These are phyloP conservation scores for Sitophilus oryzae DNA, from an alignment of 1,140 invertebrate species.

Conservation along the genomic window DNA sequence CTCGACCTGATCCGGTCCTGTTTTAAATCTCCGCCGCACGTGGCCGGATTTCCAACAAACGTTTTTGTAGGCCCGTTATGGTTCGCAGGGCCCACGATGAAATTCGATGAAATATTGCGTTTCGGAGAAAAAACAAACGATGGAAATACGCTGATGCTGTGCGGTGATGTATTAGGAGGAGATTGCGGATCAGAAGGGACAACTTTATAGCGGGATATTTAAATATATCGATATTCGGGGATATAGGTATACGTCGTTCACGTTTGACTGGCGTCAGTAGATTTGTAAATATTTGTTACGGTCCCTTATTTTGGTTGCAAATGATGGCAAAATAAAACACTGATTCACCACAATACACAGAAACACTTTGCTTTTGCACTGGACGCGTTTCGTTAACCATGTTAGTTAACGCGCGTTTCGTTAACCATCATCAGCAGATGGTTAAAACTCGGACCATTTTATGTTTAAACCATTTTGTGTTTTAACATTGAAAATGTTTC, in stretches of 20 bases:
- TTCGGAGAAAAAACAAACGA: constrained; percentile 14
- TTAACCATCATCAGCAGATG: too few relatives aligned
- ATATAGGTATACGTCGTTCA: neutral
- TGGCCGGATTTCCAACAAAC: constrained; percentile 3
- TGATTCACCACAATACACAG: too few relatives aligned
- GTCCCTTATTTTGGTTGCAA: too few relatives aligned
- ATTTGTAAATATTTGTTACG: too few relatives aligned
- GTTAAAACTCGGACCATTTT: too few relatives aligned
- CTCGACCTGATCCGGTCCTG: constrained; percentile 9
- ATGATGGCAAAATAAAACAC: too few relatives aligned
- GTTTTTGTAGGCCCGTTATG: constrained; percentile 12
- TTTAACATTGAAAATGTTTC: too few relatives aligned
- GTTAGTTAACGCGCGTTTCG: too few relatives aligned
- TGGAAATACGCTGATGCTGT: constrained; percentile 16
- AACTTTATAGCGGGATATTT: constrained; percentile 11
- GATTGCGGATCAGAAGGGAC: constrained; percentile 3
- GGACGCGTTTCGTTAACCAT: too few relatives aligned
- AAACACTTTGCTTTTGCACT: too few relatives aligned
- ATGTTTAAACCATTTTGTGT: too few relatives aligned
- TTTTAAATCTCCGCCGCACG: constrained; percentile 1
- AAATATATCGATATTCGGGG: constrained; percentile 11
- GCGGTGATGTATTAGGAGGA: constrained; percentile 11
- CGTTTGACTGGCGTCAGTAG: neutral
- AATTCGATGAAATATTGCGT: constrained; percentile 18
- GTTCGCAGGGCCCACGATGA: constrained; percentile 2